A percentile compares a stretch with the other conserved stretches of the same genome.
Evolutionary conservation across 2,797 vertebrate genomes (phyloP).

Genomic region (Tamandua tetradactyla): DNA sequence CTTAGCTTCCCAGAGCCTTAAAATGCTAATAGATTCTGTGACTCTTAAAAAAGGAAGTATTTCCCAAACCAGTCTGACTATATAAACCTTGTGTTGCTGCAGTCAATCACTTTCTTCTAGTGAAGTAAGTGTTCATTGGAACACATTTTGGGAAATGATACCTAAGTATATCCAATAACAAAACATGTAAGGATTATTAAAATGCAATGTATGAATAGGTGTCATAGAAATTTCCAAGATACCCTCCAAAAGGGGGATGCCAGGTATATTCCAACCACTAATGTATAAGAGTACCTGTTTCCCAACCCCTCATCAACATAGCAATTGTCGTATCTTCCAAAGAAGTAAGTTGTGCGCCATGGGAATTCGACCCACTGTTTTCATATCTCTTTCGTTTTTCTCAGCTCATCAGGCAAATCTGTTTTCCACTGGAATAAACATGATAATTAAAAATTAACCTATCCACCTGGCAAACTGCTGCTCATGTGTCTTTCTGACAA

Average conservation of each 20-base stretch:
- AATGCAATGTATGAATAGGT: not conserved
- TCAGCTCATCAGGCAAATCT: conserved; percentile 23
- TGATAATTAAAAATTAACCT: conserved; percentile 70
- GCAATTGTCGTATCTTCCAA: not conserved
- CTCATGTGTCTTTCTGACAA: conserved; percentile 58
- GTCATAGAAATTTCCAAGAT: not conserved
- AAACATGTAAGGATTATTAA: not conserved
- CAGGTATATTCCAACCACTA: not conserved
- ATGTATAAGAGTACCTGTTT: not conserved
- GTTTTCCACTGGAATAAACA: conserved; percentile 56
- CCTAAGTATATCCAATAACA: not conserved
- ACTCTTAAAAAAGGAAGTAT: not conserved
- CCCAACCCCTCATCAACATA: not conserved
- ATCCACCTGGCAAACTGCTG: conserved; percentile 6
- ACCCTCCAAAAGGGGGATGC: not conserved
- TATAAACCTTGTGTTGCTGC: not conserved
- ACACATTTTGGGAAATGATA: not conserved
- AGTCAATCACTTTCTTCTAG: not conserved
- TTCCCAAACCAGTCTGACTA: not conserved
- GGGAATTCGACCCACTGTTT: not conserved
- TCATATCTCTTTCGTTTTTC: not conserved
- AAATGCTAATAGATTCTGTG: not conserved
- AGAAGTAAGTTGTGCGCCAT: not conserved
- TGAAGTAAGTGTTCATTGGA: not conserved
- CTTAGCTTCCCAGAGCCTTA: not conserved